Conservation (phyloP, 2,113 vertebrate genomes). For the Labrus mixtus region DNA sequence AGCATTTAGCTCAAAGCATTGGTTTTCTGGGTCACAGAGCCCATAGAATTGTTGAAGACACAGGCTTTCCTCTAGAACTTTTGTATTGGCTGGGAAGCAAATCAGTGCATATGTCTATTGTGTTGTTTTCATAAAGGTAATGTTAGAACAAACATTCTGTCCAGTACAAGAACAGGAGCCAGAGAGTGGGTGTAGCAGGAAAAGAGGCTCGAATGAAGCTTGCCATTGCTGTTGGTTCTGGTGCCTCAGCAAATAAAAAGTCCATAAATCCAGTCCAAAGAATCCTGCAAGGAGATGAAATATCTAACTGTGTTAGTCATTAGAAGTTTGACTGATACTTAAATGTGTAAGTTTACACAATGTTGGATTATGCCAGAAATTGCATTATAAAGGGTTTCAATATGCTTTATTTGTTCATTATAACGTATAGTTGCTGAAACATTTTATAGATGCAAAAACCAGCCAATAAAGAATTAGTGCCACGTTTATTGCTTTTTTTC, state of each 20-base stretch:
- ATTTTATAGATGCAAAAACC: conserved; percentile 56
- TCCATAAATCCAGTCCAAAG: conserved; percentile 18
- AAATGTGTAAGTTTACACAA: no score
- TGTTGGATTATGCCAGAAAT: conserved; percentile 36
- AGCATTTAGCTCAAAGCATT: no score
- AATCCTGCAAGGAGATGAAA: background rate
- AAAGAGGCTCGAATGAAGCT: background rate
- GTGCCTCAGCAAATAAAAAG: background rate
- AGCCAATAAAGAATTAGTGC: conserved; percentile 58
- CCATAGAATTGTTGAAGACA: no score
- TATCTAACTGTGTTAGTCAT: conserved; percentile 19
- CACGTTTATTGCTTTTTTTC: conserved; percentile 67
- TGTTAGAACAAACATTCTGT: background rate
- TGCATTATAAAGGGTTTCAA: conserved; percentile 43
- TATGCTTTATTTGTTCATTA: conserved; percentile 60
- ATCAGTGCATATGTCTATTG: no score
- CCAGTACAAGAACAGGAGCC: background rate
- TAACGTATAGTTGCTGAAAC: conserved; percentile 51
- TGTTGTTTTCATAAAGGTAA: background rate
- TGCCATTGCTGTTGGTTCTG: background rate
- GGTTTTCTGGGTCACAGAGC: no score
- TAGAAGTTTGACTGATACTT: background rate
- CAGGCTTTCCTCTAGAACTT: no score
- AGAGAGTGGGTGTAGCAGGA: conserved; percentile 6
- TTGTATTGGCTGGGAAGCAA: no score